Evolutionary conservation across 2,888 invertebrate species (phyloP).

Genomic region (Unio pictorum): DNA sequence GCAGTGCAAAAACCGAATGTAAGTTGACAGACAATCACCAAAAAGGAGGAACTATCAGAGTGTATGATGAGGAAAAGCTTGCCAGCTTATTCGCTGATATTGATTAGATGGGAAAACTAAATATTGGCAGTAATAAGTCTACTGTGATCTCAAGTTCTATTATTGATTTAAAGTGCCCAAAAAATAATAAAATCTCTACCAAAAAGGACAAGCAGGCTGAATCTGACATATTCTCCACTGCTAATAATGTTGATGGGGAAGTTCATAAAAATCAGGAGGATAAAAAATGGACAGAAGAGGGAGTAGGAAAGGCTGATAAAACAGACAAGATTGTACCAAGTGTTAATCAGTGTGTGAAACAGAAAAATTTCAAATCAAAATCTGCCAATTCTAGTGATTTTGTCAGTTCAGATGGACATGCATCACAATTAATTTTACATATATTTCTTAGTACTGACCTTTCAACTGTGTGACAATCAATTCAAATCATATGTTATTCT

Average conservation of each 20-base stretch:
- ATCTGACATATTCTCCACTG: no score
- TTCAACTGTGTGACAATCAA: no score
- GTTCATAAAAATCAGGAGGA: background rate
- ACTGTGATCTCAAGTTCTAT: no score
- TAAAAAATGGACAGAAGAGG: no score
- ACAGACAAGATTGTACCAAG: conserved; percentile 13
- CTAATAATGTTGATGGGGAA: background rate
- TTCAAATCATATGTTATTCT: no score
- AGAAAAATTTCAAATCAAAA: conserved; percentile 46
- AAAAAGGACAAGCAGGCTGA: no score
- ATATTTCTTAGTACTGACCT: no score
- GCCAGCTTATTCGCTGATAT: conserved; percentile 18
- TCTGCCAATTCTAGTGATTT: conserved; percentile 14
- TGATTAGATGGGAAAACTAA: conserved; percentile 16
- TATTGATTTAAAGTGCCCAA: no score
- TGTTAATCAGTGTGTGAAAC: conserved; percentile 32
- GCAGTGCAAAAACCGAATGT: conserved; percentile 31
- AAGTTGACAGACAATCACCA: conserved; percentile 9
- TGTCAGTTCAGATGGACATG: no score
- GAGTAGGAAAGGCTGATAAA: conserved; percentile 21
- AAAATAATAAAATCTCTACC: no score
- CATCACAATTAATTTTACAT: no score
- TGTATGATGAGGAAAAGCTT: conserved; percentile 6
- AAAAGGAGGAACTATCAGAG: conserved; percentile 4
- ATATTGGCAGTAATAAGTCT: no score